Base-by-base conservation (phyloP, 2,113 vertebrate species). In the Taurulus bubalis region DNA sequence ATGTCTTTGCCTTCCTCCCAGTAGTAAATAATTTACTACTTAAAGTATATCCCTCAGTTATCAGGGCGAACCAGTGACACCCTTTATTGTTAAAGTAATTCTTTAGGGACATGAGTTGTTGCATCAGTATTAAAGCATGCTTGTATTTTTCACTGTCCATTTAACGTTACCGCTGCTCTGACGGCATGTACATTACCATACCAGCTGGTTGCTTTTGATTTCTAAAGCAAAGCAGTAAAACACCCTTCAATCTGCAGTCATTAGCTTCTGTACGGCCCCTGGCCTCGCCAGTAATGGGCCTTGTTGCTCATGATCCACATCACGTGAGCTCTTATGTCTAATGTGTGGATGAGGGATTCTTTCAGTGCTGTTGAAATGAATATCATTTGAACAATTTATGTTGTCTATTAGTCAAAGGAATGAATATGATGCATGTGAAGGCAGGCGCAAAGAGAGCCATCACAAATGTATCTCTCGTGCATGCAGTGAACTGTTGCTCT, bases 251-350 rank as follows among this genome's bases (percentile, higher is more conserved):
- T 92, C 89, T 90, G 77, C 86, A 87, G 84, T 88, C 88, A 93
- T 93, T 93, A 91, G 84, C 84, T 82, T 79, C 55, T 75, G 71
- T 28, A 76, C 83, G 84, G 88, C 88, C 84, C 73, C 75, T 11
- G 91, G 88, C 87, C 75, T 81, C 24, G 15, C 72, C 82, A 85
- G 85, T 91, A 92, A 89, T 89, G 86, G 90, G 77, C 83, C 87
- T 91, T 85, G 89, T 90, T 92, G 91, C 88, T 85, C 86, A 88
- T 91, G 87, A 89, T 80, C 85, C 65, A 56, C 83, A 58, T 90
- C 89, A 92, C 83, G 85, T 93, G 90, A 89, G 73, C 85, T 91
- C 79, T 90, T 89, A 82, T 89, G 87, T 89, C 79, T 90, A 80
- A 90, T 85, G 80, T 89, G 89, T 88, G 78, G 85, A 90, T 80